These are phyloP conservation scores for Thunnus thynnus DNA, from an alignment of 2,113 vertebrate species.

Conservation along the genomic window DNA sequence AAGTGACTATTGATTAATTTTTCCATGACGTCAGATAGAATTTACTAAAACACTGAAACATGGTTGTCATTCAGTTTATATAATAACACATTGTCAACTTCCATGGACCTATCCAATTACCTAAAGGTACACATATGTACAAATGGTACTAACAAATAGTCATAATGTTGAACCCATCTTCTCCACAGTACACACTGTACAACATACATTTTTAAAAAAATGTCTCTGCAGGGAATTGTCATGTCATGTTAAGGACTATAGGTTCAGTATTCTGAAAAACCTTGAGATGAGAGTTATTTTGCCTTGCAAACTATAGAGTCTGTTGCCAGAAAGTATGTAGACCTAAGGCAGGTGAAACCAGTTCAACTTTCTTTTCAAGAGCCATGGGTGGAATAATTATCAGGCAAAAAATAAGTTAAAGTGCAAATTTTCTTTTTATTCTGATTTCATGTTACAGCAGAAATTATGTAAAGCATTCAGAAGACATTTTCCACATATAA, in stretches of 20 bases:
- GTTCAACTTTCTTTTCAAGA: background rate
- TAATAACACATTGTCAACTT: too few species aligned
- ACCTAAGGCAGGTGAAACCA: background rate
- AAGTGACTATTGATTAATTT: too few species aligned
- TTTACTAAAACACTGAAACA: too few species aligned
- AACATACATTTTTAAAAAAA: background rate
- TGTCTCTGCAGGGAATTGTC: background rate
- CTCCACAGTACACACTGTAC: too few species aligned
- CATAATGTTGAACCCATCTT: too few species aligned
- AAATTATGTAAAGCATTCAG: conserved; percentile 99
- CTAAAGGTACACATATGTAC: too few species aligned
- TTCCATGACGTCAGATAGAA: too few species aligned
- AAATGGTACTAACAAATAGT: too few species aligned
- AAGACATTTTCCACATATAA: conserved; percentile 99
- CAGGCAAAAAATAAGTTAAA: conserved; percentile 70
- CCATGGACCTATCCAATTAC: too few species aligned
- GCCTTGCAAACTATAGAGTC: too few species aligned
- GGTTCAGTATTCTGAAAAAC: background rate
- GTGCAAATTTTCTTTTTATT: conserved; percentile 87
- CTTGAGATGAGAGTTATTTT: too few species aligned
- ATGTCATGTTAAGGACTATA: background rate
- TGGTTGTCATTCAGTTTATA: too few species aligned
- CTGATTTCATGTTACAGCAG: conserved; percentile 99
- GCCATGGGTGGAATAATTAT: conserved; percentile 20
- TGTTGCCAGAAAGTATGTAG: background rate